Evolutionary conservation across 37 sponge, comb jelly and placozoan genomes (phyloP).

Genomic region (Cladorhizidae sp.): DNA sequence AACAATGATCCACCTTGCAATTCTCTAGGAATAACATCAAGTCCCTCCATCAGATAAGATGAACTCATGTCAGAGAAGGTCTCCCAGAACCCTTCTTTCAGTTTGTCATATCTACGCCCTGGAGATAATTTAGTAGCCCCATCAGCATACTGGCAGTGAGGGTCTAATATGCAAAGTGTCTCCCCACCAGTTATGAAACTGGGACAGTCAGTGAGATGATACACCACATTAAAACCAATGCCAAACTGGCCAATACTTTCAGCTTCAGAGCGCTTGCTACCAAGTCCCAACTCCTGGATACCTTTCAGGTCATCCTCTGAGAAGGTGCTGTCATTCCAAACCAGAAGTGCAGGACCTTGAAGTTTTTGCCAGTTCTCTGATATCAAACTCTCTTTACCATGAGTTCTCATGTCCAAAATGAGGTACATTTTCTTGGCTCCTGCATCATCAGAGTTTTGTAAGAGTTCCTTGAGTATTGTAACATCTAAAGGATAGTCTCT

Average conservation of each 20-base stretch:
- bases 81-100: conserved; percentile 42
- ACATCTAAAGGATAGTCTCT: conserved; percentile 64
- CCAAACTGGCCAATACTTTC: conserved; percentile 84
- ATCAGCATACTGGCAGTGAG: conserved; percentile 63
- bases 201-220: conserved; percentile 90
- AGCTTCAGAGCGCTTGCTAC: conserved; percentile 73
- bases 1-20: conserved; percentile 61
- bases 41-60: conserved; percentile 24
- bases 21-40: conserved; percentile 16
- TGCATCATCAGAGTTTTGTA: conserved; percentile 95
- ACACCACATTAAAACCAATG: conserved; percentile 86
- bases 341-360: conserved; percentile 76
- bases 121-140: conserved; percentile 20
- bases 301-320: conserved; percentile 74
- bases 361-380: conserved; percentile 63
- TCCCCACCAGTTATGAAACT: conserved; percentile 72
- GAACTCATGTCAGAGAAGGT: conserved; percentile 51
- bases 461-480: conserved; percentile 81
- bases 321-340: conserved; percentile 73
- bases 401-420: conserved; percentile 72
- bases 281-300: conserved; percentile 70
- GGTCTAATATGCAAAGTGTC: conserved; percentile 79
- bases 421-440: conserved; percentile 71
- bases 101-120: conserved; percentile 40
- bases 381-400: conserved; percentile 31